Evolutionary conservation across 2,797 vertebrate genomes (phyloP), one percentile per base, ranked within the genome.

Genomic region (Falco cherrug): DNA sequence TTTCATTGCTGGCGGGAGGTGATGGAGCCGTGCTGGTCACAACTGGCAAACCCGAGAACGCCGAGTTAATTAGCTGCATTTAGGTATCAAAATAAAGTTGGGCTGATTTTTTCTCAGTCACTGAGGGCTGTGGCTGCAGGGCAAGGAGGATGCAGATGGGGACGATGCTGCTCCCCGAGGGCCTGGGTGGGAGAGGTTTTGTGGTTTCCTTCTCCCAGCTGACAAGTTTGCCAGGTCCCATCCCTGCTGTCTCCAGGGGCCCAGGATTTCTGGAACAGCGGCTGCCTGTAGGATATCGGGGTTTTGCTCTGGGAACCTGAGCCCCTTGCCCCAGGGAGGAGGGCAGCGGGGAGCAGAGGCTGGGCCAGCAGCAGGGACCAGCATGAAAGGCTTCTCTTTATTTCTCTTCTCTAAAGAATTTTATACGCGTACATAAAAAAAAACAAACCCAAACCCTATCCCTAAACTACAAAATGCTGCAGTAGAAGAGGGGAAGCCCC

Each of bases 221-320:
- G 26, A 7, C 21, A 10, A 48, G 11, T 60, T 79, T 71, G 43
- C 35, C 65, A 39, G 74, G 37, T 84, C 47, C 51, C 24, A 16
- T 10, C 47, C 48, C 51, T 2, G 16, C 50, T 57, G 37, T 22
- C 74, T 20, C 0, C 5, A 28, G 47, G 12, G 28, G 3, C 1
- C 3, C 37, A 47, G 84, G 37, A 11, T 63, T 75, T 43, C 21
- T 24, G 81, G 59, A 74, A 37, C 0, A 0, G 79, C 9, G 16
- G 47, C 16, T 68, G 24, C 19, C 11, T 16, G 50, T 10, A 21
- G 50, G 43, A 5, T 19, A 10, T 11, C 0, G 0, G 59, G 28
- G 33, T 26, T 51, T 64, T 1, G 3, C 79, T 61, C 80, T 22
- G 45, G 29, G 69, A 86, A 41, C 39, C 61, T 41, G 65, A 84